Base-by-base conservation (phyloP, 2,888 invertebrate genomes). In the Lasioglossum marginatum region DNA sequence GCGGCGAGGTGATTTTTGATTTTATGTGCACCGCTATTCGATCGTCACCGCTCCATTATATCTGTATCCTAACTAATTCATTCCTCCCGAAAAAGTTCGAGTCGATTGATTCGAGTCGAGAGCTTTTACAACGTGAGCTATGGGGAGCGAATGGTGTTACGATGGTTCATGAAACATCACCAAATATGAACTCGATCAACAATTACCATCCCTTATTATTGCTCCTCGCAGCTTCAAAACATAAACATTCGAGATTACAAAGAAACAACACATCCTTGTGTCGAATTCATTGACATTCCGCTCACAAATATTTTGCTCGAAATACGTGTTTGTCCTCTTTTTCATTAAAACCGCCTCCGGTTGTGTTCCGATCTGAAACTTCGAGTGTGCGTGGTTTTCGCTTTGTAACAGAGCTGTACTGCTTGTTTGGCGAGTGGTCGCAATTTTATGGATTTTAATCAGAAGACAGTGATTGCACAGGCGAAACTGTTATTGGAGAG, bases 161-260 rank as follows among this genome's bases (percentile, higher is more conserved):
- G 23, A 23, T 23, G 23, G 23, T 48, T 77, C 68, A 73, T 71
- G 19, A 63, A 57, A 43, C 14, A 43, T 14, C 43, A 43, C 12
- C 4, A 43, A 43, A 43, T 4, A 70, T 71, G 23, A 52, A 57
- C n/a, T 5, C 43, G 16, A 63, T 57, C 37, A 23, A 73, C 77
- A 74, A 83, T 81, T 75, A 78, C 43, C 66, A 27, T 45, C 68
- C 57, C 45, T 57, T 40, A 52, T 34, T 48, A 79, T 68, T 60
- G 57, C n/a, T 43, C 48, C 1, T 19, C 48, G 48, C 34, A 19
- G 23, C 31, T 52, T 43, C 40, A 2, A 40, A 12, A 12, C 43
- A 12, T 43, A 43, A 43, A 43, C 43, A 40, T 27, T 31, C 23
- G 27, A 52, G 57, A 57, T 76, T 76, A 40, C 34, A 63, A 68